phyloP scores from a whole-genome alignment of 2,797 vertebrate genomes.

The Alauda arvensis region DNA sequence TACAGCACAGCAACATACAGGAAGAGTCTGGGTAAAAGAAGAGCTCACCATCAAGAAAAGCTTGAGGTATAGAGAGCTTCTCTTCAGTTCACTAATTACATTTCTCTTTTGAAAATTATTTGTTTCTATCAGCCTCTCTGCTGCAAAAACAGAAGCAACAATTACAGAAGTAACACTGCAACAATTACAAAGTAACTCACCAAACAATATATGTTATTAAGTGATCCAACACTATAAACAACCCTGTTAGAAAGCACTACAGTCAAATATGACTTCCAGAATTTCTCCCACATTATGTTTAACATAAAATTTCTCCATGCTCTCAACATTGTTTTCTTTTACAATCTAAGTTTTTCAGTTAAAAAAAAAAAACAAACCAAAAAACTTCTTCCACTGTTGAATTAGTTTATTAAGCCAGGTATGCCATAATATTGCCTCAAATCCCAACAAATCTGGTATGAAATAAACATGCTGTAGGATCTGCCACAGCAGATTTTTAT shows the following conservation, averaged over 20 bases:
- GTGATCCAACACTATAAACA: background rate
- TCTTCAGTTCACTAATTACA: background rate
- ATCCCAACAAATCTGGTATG: background rate
- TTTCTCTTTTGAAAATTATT: background rate
- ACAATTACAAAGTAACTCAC: background rate
- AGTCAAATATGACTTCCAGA: background rate
- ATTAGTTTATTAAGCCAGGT: background rate
- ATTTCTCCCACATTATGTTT: background rate
- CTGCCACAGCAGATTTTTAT: background rate
- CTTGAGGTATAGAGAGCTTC: background rate
- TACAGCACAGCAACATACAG: background rate
- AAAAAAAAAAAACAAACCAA: background rate
- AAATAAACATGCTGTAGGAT: background rate
- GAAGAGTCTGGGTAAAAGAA: background rate
- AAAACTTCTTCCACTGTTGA: background rate
- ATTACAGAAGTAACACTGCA: background rate
- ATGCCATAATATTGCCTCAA: background rate
- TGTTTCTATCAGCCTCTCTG: background rate
- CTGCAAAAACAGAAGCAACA: background rate
- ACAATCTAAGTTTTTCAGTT: background rate
- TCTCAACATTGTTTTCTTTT: background rate
- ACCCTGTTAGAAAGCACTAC: background rate
- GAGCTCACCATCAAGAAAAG: background rate
- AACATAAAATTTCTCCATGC: background rate
- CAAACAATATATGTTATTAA: background rate